Base-by-base conservation (phyloP, 2,113 vertebrate genomes). In the Irena cyanogastra region DNA sequence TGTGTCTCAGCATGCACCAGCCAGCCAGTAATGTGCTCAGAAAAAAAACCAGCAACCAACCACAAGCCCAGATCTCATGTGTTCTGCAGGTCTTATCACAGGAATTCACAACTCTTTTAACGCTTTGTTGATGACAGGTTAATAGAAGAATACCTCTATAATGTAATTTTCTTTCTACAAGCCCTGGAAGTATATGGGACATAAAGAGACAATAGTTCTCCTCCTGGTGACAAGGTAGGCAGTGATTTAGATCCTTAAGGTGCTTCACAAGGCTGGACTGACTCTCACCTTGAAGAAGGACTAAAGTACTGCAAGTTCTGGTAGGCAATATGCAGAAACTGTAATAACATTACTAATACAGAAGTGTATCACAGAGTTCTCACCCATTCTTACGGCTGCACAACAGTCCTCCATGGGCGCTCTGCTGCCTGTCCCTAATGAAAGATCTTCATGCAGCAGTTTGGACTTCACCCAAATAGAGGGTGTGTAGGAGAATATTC, bases 321-420 rank as follows among this genome's bases (percentile, higher is more conserved):
- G 9, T 3, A 56, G 30, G 16, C 6, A 13, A n/a, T 28, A 35
- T 50, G 31, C 10, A 74, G 42, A 84, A 87, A 61, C 8, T 18
- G n/a, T 9, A 39, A 10, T 31, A 35, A 44, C 0, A 0, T 33
- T 54, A 33, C 13, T 74, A 64, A 65, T 3, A 26, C 1, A 2
- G 54, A 86, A 74, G 20, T 41, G 18, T 27, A 13, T 63, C 52
- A 66, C 27, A 47, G 21, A 69, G 35, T 39, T 76, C 63, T 79
- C 53, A 45, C 23, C 23, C 21, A 60, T 35, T 71, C 39, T 10
- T 13, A 13, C 8, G 31, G 5, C 27, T 63, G 35, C 30, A 70
- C 26, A n/a, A 61, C 5, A 86, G 41, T 12, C 28, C 42, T 89
- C 45, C 44, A 35, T 2, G 6, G 18, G 11, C 14, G 78, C 63